Evolutionary conservation across 2,888 invertebrate species (phyloP).

Genomic region (Syrista parreyssii): DNA sequence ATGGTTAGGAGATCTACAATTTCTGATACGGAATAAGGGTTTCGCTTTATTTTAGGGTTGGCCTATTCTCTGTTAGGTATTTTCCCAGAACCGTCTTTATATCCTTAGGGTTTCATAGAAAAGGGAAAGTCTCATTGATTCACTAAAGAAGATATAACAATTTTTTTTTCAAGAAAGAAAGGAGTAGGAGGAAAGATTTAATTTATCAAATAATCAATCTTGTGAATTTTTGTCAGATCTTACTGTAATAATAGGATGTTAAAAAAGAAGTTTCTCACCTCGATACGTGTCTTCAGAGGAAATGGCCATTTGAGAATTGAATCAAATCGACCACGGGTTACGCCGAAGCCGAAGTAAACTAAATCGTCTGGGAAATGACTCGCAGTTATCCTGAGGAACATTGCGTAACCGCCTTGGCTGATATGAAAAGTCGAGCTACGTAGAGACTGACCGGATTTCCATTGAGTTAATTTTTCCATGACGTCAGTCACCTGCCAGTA

Average conservation of each 20-base stretch:
- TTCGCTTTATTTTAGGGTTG: neutral
- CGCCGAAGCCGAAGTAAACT: constrained; percentile 57
- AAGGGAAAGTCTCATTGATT: neutral
- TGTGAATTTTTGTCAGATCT: neutral
- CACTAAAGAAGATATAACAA: neutral
- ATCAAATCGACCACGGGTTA: constrained; percentile 61
- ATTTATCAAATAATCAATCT: neutral
- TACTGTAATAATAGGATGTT: too few species aligned
- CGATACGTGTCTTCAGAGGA: constrained; percentile 55
- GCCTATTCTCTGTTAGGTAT: neutral
- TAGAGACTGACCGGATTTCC: constrained; percentile 57
- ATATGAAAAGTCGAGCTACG: constrained; percentile 63
- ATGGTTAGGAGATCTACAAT: neutral
- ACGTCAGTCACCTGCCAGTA: constrained; percentile 63
- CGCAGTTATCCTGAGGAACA: constrained; percentile 64
- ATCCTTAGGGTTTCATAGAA: neutral
- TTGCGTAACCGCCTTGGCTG: constrained; percentile 57
- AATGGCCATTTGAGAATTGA: constrained; percentile 63
- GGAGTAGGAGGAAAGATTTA: neutral
- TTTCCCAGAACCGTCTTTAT: neutral
- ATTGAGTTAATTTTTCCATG: constrained; percentile 57
- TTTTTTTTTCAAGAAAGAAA: constrained; percentile 28
- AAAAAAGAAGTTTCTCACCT: constrained; percentile 38
- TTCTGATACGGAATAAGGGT: neutral
- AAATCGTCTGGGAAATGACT: constrained; percentile 58